These are phyloP conservation scores for Lacanobia oleracea DNA, from an alignment of 2,888 invertebrate genomes.

Conservation along the genomic window DNA sequence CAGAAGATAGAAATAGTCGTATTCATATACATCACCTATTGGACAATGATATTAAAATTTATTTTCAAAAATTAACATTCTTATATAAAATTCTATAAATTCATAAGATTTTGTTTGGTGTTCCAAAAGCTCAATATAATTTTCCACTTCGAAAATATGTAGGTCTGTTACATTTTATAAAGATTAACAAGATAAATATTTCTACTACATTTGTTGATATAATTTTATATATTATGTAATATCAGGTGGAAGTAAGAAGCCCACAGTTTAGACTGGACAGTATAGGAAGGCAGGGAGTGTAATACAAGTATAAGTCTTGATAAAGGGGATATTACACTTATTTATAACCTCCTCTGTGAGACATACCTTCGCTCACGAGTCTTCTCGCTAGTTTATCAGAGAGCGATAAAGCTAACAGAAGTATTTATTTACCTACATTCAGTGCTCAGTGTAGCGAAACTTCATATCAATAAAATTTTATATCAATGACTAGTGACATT, in stretches of 20 bases:
- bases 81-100: conserved; percentile 76
- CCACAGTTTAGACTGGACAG: conserved; percentile 81
- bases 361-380: conserved; percentile 54
- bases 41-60: conserved; percentile 59
- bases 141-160: conserved; percentile 54
- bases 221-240: conserved; percentile 43
- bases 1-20: conserved; percentile 66
- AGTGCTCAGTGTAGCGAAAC: conserved; percentile 56
- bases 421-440: conserved; percentile 40
- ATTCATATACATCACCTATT: conserved; percentile 66
- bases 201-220: conserved; percentile 56
- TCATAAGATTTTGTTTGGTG: conserved; percentile 87
- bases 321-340: conserved; percentile 64
- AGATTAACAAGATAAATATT: conserved; percentile 62
- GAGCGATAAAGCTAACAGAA: conserved; percentile 55
- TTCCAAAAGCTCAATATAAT: conserved; percentile 80
- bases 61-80: conserved; percentile 64
- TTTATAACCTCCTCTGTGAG: conserved; percentile 42
- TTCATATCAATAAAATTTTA: conserved; percentile 47
- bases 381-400: conserved; percentile 64
- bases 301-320: conserved; percentile 62
- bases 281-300: conserved; percentile 72
- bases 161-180: conserved; percentile 52
- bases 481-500: conserved; percentile 59
- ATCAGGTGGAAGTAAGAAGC: conserved; percentile 65